Conservation (phyloP, 1,140 invertebrate species). For the Euura lappo region DNA sequence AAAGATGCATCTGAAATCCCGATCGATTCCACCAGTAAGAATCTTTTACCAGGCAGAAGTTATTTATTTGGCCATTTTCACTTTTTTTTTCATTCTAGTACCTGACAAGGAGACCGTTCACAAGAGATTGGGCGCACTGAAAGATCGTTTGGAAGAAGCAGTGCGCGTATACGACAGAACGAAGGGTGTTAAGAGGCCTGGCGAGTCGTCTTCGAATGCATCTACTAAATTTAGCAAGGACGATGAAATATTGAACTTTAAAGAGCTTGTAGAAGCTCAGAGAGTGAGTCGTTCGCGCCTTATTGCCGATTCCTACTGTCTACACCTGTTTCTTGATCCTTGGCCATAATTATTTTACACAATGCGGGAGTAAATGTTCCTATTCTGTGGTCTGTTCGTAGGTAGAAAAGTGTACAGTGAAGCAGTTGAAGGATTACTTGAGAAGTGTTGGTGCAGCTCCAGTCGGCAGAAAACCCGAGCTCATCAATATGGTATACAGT, state of each 20-base stretch:
- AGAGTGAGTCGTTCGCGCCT: neutral
- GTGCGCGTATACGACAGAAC: neutral
- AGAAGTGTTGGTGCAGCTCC: neutral
- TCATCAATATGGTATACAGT: neutral
- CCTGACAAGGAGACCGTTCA: neutral
- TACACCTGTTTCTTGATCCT: no score
- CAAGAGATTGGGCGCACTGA: neutral
- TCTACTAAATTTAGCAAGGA: neutral
- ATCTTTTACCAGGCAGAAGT: neutral
- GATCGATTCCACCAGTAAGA: neutral
- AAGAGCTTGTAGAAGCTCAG: neutral
- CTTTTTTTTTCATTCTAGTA: neutral
- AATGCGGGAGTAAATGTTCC: no score
- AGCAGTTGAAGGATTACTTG: neutral
- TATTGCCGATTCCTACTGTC: no score
- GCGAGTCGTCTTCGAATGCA: neutral
- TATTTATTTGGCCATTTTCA: neutral
- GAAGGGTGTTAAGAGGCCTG: neutral
- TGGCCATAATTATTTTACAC: no score
- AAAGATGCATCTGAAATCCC: slow-evolving; percentile 8
- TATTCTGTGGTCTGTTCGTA: neutral
- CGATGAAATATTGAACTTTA: neutral
- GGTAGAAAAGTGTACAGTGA: neutral
- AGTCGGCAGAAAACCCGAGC: neutral
- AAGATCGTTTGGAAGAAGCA: neutral